Percentiles rank a stretch among this genome's conserved stretches.
Evolutionary conservation across 2,797 vertebrate genomes (phyloP).

Genomic region (Malurus splendens): DNA sequence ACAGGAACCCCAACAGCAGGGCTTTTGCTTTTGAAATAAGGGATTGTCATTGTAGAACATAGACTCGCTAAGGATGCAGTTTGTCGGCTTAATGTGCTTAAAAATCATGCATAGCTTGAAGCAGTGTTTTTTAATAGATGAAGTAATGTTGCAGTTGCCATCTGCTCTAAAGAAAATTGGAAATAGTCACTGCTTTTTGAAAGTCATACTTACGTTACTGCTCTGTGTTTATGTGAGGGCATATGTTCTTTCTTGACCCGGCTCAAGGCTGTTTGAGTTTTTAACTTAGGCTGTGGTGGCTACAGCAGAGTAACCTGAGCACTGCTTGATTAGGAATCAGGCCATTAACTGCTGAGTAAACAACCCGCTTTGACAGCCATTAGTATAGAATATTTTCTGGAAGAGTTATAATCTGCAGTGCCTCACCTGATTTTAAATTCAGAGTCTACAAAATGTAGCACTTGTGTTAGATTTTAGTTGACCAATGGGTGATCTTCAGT

Average conservation of each 20-base stretch:
- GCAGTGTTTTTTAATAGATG: not conserved
- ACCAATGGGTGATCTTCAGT: not conserved
- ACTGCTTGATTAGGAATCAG: not conserved
- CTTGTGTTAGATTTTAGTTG: not conserved
- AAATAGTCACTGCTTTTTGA: not conserved
- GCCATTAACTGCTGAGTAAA: rapidly evolving
- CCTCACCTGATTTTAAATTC: not conserved
- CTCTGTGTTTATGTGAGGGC: not conserved
- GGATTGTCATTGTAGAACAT: not conserved
- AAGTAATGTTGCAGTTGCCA: not conserved
- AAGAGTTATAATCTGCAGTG: not conserved
- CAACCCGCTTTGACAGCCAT: too few species aligned
- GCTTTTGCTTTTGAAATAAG: not conserved
- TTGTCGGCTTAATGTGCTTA: not conserved
- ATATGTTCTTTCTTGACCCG: rapidly evolving
- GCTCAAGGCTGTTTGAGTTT: not conserved
- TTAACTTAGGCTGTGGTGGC: not conserved
- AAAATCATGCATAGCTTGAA: rapidly evolving
- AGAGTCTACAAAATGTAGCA: not conserved
- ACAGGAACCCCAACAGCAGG: rapidly evolving
- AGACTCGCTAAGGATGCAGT: rapidly evolving
- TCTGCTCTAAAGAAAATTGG: not conserved
- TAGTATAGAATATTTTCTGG: not conserved
- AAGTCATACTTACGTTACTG: not conserved
- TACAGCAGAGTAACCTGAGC: not conserved